Evolutionary conservation across 1,140 invertebrate genomes (phyloP).

Genomic region (Calephelis virginiensis): DNA sequence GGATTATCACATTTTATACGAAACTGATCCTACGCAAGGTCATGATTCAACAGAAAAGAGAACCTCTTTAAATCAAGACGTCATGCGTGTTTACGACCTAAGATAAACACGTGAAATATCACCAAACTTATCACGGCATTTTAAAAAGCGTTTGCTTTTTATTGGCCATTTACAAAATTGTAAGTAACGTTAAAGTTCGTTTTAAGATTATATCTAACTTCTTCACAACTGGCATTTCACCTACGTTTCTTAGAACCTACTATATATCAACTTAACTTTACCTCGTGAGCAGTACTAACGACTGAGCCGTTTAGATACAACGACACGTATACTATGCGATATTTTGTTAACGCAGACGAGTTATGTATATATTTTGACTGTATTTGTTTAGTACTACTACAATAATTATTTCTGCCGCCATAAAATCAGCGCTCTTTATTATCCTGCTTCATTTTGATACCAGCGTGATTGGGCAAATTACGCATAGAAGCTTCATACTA

Average conservation of each 20-base stretch:
- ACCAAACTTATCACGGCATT: background rate
- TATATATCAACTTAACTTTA: slow-evolving; percentile 63
- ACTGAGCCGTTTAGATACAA: slow-evolving; percentile 31
- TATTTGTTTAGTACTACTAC: background rate
- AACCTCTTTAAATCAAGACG: too few relatives aligned
- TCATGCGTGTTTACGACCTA: too few relatives aligned
- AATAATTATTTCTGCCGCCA: too few relatives aligned
- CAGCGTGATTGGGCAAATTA: too few relatives aligned
- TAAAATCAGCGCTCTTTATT: too few relatives aligned
- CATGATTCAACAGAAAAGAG: too few relatives aligned
- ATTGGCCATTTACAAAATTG: slow-evolving; percentile 17
- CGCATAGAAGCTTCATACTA: too few relatives aligned
- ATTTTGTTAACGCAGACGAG: background rate
- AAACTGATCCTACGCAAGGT: too few relatives aligned
- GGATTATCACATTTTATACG: too few relatives aligned
- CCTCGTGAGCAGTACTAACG: slow-evolving; percentile 56
- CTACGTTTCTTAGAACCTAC: slow-evolving; percentile 52
- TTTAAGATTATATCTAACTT: slow-evolving; percentile 35
- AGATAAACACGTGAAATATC: background rate
- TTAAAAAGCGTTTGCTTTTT: slow-evolving; percentile 13
- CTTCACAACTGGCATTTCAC: slow-evolving; percentile 39
- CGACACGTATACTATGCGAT: slow-evolving; percentile 36
- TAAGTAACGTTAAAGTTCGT: slow-evolving; percentile 17
- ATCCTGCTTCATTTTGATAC: too few relatives aligned
- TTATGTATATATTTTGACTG: background rate